phyloP scores from a whole-genome alignment of 1,140 invertebrate genomes.

The Vollenhovia emeryi region DNA sequence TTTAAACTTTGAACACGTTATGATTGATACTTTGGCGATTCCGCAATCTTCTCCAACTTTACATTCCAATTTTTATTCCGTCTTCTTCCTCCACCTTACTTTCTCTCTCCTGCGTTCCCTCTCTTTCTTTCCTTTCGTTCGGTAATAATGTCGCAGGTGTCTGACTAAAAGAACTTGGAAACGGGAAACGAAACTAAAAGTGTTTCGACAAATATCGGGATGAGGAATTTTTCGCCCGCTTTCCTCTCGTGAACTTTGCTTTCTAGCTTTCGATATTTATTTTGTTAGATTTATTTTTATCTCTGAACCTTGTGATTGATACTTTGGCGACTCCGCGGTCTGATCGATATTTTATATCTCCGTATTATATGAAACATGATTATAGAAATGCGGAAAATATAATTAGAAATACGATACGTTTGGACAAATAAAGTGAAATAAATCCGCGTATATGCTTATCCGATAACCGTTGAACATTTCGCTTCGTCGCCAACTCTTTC shows the following conservation, averaged over 20 bases:
- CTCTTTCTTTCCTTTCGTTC: background rate
- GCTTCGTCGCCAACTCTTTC: background rate
- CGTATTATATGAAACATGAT: background rate
- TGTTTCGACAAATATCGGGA: background rate
- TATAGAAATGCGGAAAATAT: background rate
- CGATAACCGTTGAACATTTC: background rate
- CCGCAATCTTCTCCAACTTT: no score
- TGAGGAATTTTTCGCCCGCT: no score
- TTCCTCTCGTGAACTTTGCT: no score
- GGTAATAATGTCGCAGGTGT: background rate
- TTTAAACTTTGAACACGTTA: no score
- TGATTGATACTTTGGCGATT: no score
- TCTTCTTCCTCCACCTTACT: background rate
- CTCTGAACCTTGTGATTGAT: background rate
- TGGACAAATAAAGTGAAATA: background rate
- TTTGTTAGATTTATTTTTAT: background rate
- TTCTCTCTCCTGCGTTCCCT: background rate
- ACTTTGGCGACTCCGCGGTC: background rate
- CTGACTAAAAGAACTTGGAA: background rate
- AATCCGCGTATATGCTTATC: background rate
- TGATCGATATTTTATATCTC: background rate
- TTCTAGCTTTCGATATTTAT: no score
- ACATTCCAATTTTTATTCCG: background rate
- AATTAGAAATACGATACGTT: constrained; percentile 6
- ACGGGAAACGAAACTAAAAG: background rate